phyloP scores from a whole-genome alignment of 1,140 invertebrate genomes.

The Trypoxylus dichotomus region DNA sequence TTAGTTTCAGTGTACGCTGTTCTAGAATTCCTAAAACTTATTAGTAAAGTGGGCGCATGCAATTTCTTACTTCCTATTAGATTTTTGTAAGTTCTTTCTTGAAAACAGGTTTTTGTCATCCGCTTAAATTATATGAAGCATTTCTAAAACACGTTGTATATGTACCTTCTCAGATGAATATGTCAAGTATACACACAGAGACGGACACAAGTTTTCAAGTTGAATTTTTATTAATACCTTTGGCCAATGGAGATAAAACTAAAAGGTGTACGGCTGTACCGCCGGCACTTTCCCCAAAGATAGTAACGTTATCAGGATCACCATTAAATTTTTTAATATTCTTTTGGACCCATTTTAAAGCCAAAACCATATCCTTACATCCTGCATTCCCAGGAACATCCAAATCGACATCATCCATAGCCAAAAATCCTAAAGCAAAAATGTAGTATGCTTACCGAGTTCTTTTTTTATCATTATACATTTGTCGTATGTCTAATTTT shows the following conservation, averaged over 20 bases:
- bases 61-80: too few relatives aligned
- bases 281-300: constrained; percentile 64
- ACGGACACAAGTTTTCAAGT: constrained; percentile 52
- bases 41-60: too few relatives aligned
- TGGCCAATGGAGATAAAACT: constrained; percentile 59
- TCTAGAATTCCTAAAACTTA: too few relatives aligned
- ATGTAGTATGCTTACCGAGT: constrained; percentile 59
- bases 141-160: too few relatives aligned
- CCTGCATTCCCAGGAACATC: constrained; percentile 64
- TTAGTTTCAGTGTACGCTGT: too few relatives aligned
- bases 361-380: constrained; percentile 63
- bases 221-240: constrained; percentile 46
- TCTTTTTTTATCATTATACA: too few relatives aligned
- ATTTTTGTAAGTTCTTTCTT: too few relatives aligned
- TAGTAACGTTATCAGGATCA: constrained; percentile 62
- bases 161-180: too few relatives aligned
- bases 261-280: constrained; percentile 58
- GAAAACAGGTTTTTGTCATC: too few relatives aligned
- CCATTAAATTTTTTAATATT: constrained; percentile 64
- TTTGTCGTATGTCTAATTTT: too few relatives aligned
- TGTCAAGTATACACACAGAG: too few relatives aligned
- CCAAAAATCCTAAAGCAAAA: constrained; percentile 36
- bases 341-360: constrained; percentile 63
- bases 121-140: too few relatives aligned
- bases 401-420: constrained; percentile 39